Conservation (phyloP, 1,140 invertebrate genomes). For the Galleria mellonella region DNA sequence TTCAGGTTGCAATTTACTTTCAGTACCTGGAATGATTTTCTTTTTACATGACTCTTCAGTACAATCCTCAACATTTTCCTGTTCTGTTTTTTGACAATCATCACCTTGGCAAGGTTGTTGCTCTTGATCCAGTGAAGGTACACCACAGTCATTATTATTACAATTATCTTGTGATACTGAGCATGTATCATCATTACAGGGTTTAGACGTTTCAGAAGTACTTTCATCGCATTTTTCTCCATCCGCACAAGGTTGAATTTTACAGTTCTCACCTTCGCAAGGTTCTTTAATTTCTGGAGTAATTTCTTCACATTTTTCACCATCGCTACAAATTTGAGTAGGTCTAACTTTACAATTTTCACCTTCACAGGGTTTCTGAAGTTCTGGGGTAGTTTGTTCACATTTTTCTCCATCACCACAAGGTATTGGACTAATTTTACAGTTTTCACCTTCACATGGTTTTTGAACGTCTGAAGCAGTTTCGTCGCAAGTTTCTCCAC, state of each 20-base stretch:
- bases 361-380: slow-evolving; percentile 41
- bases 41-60: slow-evolving; percentile 38
- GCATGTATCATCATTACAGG: slow-evolving; percentile 5
- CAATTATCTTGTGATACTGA: no score
- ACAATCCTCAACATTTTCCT: slow-evolving; percentile 25
- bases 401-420: slow-evolving; percentile 18
- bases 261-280: slow-evolving; percentile 16
- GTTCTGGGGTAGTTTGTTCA: no score
- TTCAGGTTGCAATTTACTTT: slow-evolving; percentile 15
- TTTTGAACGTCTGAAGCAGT: no score
- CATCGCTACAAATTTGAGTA: slow-evolving; percentile 8
- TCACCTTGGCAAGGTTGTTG: no score
- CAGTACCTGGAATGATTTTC: slow-evolving; percentile 28
- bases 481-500: slow-evolving; percentile 17
- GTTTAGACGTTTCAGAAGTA: no score
- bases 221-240: slow-evolving; percentile 17
- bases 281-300: slow-evolving; percentile 4
- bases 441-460: slow-evolving; percentile 5
- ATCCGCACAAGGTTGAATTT: slow-evolving; percentile 10
- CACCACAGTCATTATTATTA: no score
- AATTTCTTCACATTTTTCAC: slow-evolving; percentile 9
- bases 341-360: slow-evolving; percentile 14
- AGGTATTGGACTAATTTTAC: neutral
- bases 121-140: neutral
- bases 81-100: no score